These are phyloP conservation scores for Rhagologus leucostigma DNA, from an alignment of 2,113 vertebrate species.

Conservation along the genomic window DNA sequence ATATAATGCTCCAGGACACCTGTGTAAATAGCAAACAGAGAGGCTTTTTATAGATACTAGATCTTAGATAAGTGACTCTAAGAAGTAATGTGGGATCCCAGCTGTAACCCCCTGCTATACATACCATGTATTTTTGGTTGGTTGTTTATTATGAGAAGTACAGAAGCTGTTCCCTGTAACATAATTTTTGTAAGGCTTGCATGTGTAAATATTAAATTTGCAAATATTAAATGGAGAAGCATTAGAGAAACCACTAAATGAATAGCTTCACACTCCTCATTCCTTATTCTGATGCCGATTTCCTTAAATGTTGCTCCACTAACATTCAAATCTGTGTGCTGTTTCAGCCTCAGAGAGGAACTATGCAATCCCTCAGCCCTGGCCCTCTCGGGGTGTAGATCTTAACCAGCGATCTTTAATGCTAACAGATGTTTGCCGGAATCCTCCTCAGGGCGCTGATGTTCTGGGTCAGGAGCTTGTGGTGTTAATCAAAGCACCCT, in stretches of 20 bases:
- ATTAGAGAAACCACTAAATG: slow-evolving; percentile 16
- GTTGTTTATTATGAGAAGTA: slow-evolving; percentile 43
- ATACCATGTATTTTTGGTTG: not conserved
- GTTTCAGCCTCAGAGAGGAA: slow-evolving; percentile 1
- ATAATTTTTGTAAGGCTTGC: slow-evolving; percentile 19
- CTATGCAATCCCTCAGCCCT: not conserved
- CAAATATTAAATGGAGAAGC: slow-evolving; percentile 38
- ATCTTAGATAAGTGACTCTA: slow-evolving; percentile 50
- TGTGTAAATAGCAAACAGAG: slow-evolving; percentile 58
- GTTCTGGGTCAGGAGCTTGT: slow-evolving; percentile 24
- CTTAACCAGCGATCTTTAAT: slow-evolving; percentile 33
- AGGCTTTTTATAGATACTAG: slow-evolving; percentile 50
- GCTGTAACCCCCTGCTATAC: slow-evolving; percentile 9
- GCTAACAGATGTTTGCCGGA: slow-evolving; percentile 58
- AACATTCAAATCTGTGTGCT: not conserved
- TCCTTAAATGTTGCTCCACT: not conserved
- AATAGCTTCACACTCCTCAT: slow-evolving; percentile 4
- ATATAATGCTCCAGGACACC: slow-evolving; percentile 53
- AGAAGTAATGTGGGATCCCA: slow-evolving; percentile 6
- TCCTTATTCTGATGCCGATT: not conserved
- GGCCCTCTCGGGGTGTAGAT: slow-evolving; percentile 5
- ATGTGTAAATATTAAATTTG: slow-evolving; percentile 39
- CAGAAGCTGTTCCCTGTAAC: slow-evolving; percentile 1
- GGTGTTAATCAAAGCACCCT: slow-evolving; percentile 33
- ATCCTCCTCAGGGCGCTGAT: slow-evolving; percentile 40